Evolutionary conservation across 2,888 invertebrate genomes (phyloP), one percentile per base, ranked within the genome.

Genomic region (Drosophila demipolita): DNA sequence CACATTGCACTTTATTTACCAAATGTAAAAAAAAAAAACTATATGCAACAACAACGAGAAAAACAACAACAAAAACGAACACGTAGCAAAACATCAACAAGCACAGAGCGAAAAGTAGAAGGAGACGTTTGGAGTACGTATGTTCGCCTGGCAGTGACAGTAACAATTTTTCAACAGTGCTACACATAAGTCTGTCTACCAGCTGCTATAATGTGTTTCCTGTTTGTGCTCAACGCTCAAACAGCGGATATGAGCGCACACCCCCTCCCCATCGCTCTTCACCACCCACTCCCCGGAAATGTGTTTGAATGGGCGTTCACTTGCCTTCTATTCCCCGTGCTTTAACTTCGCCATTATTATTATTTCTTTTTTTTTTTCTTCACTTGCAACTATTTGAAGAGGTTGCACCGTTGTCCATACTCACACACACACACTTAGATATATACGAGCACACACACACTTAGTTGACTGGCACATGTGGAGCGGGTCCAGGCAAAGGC

Each of bases 101-200:
- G 70, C 69, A 82, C 69, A 82, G 67, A 82, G 67, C 40, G 29
- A 60, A 38, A 58, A 52, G 73, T 58, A 69, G 67, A 70, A 71
- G 80, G 75, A 75, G 75, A 74, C 71, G 66, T 61, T 80, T 38
- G 38, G n/a, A 55, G 55, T 38, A 15, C n/a, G 50, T 55, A 53
- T 49, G 73, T 78, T 62, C 66, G 86, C 66, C 73, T 81, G 80
- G 52, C 83, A 80, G 73, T 85, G 89, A 77, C 84, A 87, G 82
- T 88, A 85, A 88, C 85, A 90, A 86, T 86, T 90, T 86, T 86
- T 86, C 89, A 86, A 86, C 90, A 90, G 89, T 90, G 75, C 90
- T 83, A 83, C 86, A 90, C 89, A 90, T 83, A 86, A 86, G 89
- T 89, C 90, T 90, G 89, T 90, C 90, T 90, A 90, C 90, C 87